Base-by-base conservation (phyloP, 2,113 vertebrate genomes). In the Meles meles region DNA sequence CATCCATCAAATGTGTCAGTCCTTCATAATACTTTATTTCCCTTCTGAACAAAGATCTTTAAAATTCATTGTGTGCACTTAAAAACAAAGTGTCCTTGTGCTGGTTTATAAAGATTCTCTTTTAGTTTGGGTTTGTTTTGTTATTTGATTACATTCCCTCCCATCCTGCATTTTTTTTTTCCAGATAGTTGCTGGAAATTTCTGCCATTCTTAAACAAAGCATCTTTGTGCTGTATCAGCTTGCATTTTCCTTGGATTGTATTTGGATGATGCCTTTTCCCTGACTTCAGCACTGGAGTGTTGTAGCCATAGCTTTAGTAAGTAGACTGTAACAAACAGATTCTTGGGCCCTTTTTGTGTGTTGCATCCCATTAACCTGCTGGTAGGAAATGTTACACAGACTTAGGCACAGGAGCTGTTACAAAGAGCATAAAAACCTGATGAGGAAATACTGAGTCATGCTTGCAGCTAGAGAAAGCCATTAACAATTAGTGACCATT, bases 101-200 rank as follows among this genome's bases (percentile, higher is more conserved):
- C 96, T 97, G 82, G 80, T 98, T 98, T 98, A 97, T 98, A 98
- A 98, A 97, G 96, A 98, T 98, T 97, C 97, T 97, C 96, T 98
- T 98, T 98, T 98, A 98, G 90, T 96, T 98, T 97, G 83, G 92
- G 88, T 98, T 98, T 98, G 94, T 96, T 98, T 98, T 98, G 97
- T 98, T 98, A 98, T 98, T 99, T 99, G 98, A 98, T 99, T 98
- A 97, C 96, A 96, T 98, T 98, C 94, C 98, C 94, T 98, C 98
- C 97, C 98, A 74, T 96, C 44, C 0, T 98, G 93, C 83, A 42
- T 98, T 96, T 95, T 89, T 96, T 97, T 89, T 96, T 97, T 92
- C 93, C 96, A 98, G 97, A 98, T 98, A 98, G 97, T 98, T 98
- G 97, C 98, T 98, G 95, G 98, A 98, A 98, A 98, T 98, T 98